Percentiles rank a stretch among this genome's conserved stretches.
Evolutionary conservation across 2,888 invertebrate genomes (phyloP).

Genomic region (Drosophila mulleri): DNA sequence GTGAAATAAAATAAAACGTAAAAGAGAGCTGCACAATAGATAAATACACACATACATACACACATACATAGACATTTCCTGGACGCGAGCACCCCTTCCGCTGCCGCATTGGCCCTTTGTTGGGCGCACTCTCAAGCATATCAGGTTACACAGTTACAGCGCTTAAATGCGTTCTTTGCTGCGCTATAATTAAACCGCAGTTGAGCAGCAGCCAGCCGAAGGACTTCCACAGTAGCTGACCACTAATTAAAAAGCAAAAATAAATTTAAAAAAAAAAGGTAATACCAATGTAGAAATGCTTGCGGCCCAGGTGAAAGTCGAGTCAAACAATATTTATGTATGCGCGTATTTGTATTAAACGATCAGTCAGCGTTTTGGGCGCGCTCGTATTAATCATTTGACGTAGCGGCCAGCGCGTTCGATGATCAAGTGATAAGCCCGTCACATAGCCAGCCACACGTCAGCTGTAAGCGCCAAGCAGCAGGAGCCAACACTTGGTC

Average conservation of each 20-base stretch:
- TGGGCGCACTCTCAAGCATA: slow-evolving; percentile 75
- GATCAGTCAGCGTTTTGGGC: slow-evolving; percentile 81
- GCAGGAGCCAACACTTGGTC: slow-evolving; percentile 79
- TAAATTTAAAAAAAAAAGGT: slow-evolving; percentile 48
- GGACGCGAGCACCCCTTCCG: slow-evolving; percentile 67
- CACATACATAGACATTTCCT: slow-evolving; percentile 40
- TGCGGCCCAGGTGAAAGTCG: slow-evolving; percentile 52
- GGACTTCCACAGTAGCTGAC: slow-evolving; percentile 47
- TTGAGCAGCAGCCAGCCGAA: slow-evolving; percentile 32
- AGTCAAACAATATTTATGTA: slow-evolving; percentile 32
- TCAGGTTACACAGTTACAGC: slow-evolving; percentile 73
- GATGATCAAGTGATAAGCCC: slow-evolving; percentile 81
- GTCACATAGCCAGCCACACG: slow-evolving; percentile 83
- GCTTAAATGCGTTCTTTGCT: slow-evolving; percentile 54
- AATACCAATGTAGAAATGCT: slow-evolving; percentile 55
- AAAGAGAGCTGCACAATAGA: slow-evolving; percentile 54
- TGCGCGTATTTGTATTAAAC: slow-evolving; percentile 68
- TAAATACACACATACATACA: slow-evolving; percentile 24
- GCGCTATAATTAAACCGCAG: slow-evolving; percentile 74
- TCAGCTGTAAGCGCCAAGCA: slow-evolving; percentile 84
- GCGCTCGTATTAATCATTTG: slow-evolving; percentile 75
- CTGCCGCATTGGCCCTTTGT: slow-evolving; percentile 40
- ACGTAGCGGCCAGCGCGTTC: slow-evolving; percentile 18
- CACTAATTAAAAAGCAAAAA: slow-evolving; percentile 66
- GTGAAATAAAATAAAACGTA: slow-evolving; percentile 3